Percentiles rank a stretch among this genome's conserved stretches.
phyloP scores from a whole-genome alignment of 2,797 vertebrate species.

The Micropoecilia bifurca region DNA sequence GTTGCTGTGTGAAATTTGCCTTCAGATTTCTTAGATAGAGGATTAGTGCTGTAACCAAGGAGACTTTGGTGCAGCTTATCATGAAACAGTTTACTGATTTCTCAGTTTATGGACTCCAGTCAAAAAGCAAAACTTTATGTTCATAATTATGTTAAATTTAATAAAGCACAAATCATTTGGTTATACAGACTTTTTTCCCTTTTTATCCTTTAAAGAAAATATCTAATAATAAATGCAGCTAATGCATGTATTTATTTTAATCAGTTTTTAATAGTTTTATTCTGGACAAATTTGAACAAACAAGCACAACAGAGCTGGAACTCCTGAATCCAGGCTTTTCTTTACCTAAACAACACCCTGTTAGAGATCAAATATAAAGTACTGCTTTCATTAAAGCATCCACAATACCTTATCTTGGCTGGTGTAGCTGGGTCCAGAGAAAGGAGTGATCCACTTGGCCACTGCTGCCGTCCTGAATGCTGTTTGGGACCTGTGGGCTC shows the following conservation, averaged over 20 bases:
- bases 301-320: neutral
- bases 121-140: neutral
- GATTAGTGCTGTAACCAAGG: neutral
- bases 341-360: neutral
- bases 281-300: neutral
- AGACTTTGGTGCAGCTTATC: neutral
- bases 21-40: neutral
- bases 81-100: neutral
- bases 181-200: neutral
- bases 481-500: slow-evolving; percentile 88
- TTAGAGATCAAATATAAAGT: neutral
- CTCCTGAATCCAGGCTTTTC: neutral
- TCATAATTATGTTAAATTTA: neutral
- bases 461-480: slow-evolving; percentile 82
- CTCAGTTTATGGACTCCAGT: neutral
- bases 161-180: neutral
- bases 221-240: neutral
- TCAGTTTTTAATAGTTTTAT: neutral
- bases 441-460: slow-evolving; percentile 85
- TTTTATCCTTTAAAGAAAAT: neutral
- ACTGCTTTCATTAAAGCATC: neutral
- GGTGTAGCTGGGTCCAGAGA: slow-evolving; percentile 83
- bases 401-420: slow-evolving; percentile 3
- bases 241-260: neutral
- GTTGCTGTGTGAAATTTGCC: neutral